These are phyloP conservation scores for Nothobranchius kuhntae DNA, from an alignment of 2,113 vertebrate genomes.

Conservation along the genomic window DNA sequence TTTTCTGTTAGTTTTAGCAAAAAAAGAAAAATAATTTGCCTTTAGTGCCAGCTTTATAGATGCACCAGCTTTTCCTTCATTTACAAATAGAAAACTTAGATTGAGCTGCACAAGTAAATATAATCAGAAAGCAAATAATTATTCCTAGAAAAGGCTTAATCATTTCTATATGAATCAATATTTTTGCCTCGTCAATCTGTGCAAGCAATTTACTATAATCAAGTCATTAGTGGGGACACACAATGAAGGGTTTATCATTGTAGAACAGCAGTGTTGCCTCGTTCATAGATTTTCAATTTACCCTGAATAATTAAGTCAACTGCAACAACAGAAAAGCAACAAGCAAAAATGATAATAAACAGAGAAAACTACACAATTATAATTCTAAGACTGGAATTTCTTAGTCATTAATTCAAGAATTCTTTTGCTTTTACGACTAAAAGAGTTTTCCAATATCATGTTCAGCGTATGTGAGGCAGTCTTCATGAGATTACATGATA, in stretches of 20 bases:
- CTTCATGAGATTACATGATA: constrained; percentile 35
- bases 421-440: neutral
- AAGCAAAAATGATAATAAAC: constrained; percentile 10
- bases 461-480: neutral
- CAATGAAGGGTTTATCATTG: neutral
- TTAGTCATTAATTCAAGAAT: neutral
- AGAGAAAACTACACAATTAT: neutral
- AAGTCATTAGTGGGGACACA: neutral
- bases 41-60: neutral
- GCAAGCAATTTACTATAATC: neutral
- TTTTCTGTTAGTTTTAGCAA: neutral
- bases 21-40: neutral
- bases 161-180: neutral
- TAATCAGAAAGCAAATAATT: neutral
- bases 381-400: constrained; percentile 7
- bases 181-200: neutral
- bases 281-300: constrained; percentile 24
- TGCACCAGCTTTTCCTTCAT: neutral
- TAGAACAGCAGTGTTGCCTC: neutral
- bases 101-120: neutral
- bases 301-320: constrained; percentile 12
- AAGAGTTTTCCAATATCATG: neutral
- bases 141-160: neutral
- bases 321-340: neutral
- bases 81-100: neutral